These are phyloP conservation scores for Euborellia annulipes DNA, from an alignment of 1,140 invertebrate genomes.

Conservation along the genomic window DNA sequence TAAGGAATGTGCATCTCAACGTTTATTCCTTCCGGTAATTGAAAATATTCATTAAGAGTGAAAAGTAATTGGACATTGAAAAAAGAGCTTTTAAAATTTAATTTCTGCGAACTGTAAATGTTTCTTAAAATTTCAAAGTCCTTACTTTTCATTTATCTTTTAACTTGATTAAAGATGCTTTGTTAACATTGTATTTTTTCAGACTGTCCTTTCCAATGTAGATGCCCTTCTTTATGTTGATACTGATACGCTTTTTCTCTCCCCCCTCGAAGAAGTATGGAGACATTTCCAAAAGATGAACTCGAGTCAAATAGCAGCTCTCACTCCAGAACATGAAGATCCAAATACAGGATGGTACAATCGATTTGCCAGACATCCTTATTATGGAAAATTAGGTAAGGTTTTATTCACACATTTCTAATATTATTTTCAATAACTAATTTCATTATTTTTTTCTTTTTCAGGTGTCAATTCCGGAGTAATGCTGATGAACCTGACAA, in stretches of 20 bases:
- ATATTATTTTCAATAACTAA: too few species aligned
- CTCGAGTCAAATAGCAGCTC: conserved; percentile 66
- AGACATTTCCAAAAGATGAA: conserved; percentile 70
- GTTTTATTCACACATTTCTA: conserved; percentile 2
- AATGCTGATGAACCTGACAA: conserved; percentile 92
- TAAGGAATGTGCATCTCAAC: conserved; percentile 82
- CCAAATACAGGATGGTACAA: conserved; percentile 90
- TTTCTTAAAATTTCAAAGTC: too few species aligned
- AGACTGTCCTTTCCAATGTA: conserved; percentile 59
- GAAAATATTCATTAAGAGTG: neutral
- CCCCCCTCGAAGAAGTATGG: conserved; percentile 70
- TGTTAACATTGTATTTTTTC: conserved; percentile 23
- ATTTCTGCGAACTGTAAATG: too few species aligned
- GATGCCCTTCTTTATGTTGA: conserved; percentile 88
- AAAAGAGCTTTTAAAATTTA: too few species aligned
- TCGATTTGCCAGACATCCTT: conserved; percentile 86
- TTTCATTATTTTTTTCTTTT: conserved; percentile 18
- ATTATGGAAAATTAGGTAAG: conserved; percentile 69
- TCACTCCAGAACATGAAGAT: conserved; percentile 82
- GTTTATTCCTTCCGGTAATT: conserved; percentile 81
- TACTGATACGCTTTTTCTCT: conserved; percentile 78
- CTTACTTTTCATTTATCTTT: too few species aligned
- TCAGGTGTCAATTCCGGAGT: conserved; percentile 87
- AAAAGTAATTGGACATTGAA: too few species aligned
- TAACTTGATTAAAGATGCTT: conserved; percentile 1